Evolutionary conservation across 2,888 invertebrate species (phyloP), one percentile per base, ranked within the genome.

Genomic region (Philereme vetulata): DNA sequence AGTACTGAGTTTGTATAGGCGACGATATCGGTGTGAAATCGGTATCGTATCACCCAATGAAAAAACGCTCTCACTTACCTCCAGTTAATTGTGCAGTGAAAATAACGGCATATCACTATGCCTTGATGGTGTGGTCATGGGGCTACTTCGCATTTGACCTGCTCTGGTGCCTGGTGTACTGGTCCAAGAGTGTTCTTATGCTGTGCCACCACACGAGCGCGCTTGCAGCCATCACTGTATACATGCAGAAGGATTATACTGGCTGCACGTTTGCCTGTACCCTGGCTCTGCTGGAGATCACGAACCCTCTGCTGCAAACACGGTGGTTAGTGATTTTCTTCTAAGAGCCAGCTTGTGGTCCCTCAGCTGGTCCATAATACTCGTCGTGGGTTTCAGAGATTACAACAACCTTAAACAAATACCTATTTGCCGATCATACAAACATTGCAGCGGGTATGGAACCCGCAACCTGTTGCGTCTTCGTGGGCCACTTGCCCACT

Each of bases 91-190:
- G 21, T n/a, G 34, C 75, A 92, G 92, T 70, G 71, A 79, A 77
- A 73, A 67, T 84, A 63, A 72, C 84, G 9, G 54, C 72, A n/a
- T 71, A 68, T 6, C 86, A 93, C 67, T 88, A 89, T 68, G 76
- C 82, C 4, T 77, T 94, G 35, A 88, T 95, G 87, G 72, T 92
- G 0, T 88, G 92, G 82, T 94, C 94, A 47, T 90, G 94, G 80
- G 94, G 94, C 21, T 95, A 94, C 81, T 95, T 95, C 76, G 85
- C 94, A 0, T 93, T 93, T 71, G 95, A 95, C 80, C 81, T 94
- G 42, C 72, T 89, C 8, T 94, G 94, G 94, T 93, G 93, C 72
- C 67, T 93, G 9, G 70, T 88, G 51, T 91, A 93, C 79, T 90
- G 92, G 82, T 84, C 88, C 0, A 90, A 93, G 62, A 87, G 89